Conservation (phyloP, 2,797 vertebrate genomes). For the Esox masquinongy region DNA sequence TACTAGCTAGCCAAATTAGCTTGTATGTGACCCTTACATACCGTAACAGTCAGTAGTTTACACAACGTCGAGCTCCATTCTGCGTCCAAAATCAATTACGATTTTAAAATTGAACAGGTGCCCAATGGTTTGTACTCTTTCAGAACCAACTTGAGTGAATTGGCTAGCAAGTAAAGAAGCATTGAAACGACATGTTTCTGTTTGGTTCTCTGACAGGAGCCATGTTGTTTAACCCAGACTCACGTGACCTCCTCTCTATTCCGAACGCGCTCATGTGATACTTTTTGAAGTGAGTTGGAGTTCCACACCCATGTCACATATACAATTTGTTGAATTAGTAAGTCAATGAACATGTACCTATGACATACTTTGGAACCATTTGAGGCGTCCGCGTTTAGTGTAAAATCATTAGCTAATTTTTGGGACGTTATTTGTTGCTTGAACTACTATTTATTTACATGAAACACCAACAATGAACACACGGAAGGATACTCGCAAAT, state of each 20-base stretch:
- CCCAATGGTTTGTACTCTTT: constrained; percentile 13
- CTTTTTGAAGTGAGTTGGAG: background rate
- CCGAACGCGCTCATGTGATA: background rate
- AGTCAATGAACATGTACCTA: no score
- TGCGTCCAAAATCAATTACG: background rate
- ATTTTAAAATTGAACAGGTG: background rate
- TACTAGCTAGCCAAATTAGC: background rate
- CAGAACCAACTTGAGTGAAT: constrained; percentile 9
- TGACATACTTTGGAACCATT: no score
- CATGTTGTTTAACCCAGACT: constrained; percentile 63
- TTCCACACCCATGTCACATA: background rate
- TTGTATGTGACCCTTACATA: background rate
- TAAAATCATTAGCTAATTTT: no score
- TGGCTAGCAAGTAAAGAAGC: constrained; percentile 9
- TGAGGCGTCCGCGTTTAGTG: no score
- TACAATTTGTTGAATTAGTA: no score
- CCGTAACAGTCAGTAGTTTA: background rate
- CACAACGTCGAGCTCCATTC: background rate
- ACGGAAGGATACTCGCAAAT: no score
- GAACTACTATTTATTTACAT: no score
- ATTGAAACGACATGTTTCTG: constrained; percentile 15
- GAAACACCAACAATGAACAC: no score
- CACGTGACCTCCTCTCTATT: constrained; percentile 6
- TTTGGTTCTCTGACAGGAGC: constrained; percentile 61
- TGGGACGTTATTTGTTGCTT: no score